Evolutionary conservation across 2,113 vertebrate species (phyloP).

Genomic region (Turdus rufiventris): DNA sequence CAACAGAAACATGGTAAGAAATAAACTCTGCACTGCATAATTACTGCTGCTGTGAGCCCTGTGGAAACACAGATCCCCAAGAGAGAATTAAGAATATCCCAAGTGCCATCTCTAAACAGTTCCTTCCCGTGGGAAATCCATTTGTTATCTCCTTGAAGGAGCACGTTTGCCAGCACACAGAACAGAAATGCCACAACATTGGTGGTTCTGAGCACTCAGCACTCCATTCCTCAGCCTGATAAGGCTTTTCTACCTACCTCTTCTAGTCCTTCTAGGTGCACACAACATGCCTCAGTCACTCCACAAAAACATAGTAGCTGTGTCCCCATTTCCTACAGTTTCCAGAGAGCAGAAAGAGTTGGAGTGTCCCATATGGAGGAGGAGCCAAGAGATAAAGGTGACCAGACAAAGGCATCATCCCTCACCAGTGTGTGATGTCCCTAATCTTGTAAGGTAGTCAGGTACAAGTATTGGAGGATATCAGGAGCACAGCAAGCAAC

Average conservation of each 20-base stretch:
- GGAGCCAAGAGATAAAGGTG: not conserved
- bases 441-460: not conserved
- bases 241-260: not conserved
- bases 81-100: not conserved
- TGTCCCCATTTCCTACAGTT: not conserved
- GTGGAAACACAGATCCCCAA: not conserved
- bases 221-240: not conserved
- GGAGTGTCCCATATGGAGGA: not conserved
- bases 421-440: fast-evolving
- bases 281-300: not conserved
- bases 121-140: not conserved
- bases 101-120: not conserved
- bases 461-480: not conserved
- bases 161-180: not conserved
- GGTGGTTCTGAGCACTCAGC: not conserved
- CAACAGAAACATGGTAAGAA: not conserved
- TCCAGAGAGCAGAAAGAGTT: not conserved
- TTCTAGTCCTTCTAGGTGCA: not conserved
- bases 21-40: not conserved
- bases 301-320: fast-evolving
- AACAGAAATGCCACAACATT: not conserved
- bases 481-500: not conserved
- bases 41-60: not conserved
- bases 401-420: too few species aligned
- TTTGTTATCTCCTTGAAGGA: not conserved